Evolutionary conservation across 2,888 invertebrate genomes (phyloP).

Genomic region (Pseudococcus longispinus): DNA sequence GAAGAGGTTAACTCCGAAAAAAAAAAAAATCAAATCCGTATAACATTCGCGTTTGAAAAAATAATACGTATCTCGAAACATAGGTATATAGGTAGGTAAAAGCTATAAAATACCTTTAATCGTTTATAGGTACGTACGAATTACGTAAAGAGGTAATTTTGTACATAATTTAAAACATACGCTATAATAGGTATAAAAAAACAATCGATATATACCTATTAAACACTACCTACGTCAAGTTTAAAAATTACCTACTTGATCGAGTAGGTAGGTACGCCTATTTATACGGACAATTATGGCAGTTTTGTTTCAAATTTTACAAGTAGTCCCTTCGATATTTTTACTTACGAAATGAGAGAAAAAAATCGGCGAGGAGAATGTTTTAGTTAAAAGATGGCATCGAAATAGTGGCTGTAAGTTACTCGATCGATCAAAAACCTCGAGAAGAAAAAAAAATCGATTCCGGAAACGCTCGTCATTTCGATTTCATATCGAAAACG

Average conservation of each 20-base stretch:
- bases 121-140: background rate
- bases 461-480: background rate
- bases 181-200: too few species aligned
- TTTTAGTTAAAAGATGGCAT: too few species aligned
- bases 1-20: background rate
- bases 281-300: background rate
- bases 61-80: background rate
- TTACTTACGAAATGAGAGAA: too few species aligned
- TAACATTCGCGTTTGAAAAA: background rate
- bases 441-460: background rate
- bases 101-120: background rate
- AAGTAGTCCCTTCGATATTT: background rate
- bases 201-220: too few species aligned
- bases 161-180: background rate
- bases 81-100: background rate
- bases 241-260: too few species aligned
- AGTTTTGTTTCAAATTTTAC: background rate
- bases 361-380: too few species aligned
- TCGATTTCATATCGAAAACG: background rate
- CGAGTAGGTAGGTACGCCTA: background rate
- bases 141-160: background rate
- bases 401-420: too few species aligned
- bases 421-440: background rate
- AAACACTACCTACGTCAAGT: too few species aligned
- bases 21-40: background rate